Conservation (phyloP, 2,113 vertebrate genomes). For the Myrmecobius fasciatus region DNA sequence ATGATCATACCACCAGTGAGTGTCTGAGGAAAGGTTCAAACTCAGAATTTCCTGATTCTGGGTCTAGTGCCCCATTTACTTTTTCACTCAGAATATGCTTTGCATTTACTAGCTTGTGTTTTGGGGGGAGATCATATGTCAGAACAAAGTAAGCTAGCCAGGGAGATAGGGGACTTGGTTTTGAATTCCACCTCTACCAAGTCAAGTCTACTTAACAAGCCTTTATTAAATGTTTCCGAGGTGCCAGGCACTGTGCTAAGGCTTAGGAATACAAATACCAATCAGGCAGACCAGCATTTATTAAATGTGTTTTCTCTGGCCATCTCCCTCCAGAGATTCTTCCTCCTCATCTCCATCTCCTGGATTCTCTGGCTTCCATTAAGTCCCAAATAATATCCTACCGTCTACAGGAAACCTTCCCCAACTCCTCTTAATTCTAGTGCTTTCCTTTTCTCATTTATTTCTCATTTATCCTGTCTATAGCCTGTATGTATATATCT, state of each 20-base stretch:
- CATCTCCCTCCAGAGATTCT: neutral
- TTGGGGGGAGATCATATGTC: neutral
- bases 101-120: neutral
- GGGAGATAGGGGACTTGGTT: neutral
- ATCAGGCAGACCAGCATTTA: neutral
- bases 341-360: neutral
- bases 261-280: neutral
- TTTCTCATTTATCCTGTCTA: neutral
- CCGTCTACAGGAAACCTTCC: neutral
- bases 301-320: neutral
- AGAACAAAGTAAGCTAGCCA: neutral
- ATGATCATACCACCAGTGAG: neutral
- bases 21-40: neutral
- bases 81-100: neutral
- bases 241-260: neutral
- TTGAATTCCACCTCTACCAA: neutral
- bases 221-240: neutral
- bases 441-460: neutral
- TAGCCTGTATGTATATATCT: neutral
- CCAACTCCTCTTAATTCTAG: neutral
- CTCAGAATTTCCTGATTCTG: neutral
- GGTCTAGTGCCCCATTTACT: neutral
- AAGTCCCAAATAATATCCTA: neutral
- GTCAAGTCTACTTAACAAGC: neutral
- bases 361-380: neutral